Base-by-base conservation (phyloP, 2,797 vertebrate genomes). In the Anguilla obscura region DNA sequence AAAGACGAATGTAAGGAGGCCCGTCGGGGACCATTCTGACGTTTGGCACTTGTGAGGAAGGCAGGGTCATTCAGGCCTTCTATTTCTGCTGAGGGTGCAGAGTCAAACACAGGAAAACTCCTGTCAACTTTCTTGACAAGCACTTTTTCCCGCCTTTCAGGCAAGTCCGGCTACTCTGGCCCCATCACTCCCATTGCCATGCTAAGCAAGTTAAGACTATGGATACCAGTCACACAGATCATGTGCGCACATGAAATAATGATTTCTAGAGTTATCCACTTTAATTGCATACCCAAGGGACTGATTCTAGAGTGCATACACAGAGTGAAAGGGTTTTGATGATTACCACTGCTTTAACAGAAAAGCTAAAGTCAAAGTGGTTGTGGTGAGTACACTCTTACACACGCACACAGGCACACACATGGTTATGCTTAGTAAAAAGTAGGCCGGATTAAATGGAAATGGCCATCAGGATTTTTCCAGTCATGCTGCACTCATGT, bases 51-150 rank as follows among this genome's bases (percentile, higher is more conserved):
- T 84, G 60, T 4, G 30, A 54, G 66, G 80, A 85, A 74, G 40
- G 76, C 45, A 45, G 85, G 60, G 82, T 79, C 66, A 86, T 58
- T 89, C 69, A 86, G 50, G 79, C 88, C 69, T 88, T 33, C 54
- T 40, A 60, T 33, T 88, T 89, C 86, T 86, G 89, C 90, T 88
- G 85, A 87, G 40, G 82, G 76, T 88, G 87, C 86, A 60, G 87
- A 89, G 76, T 88, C 85, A 48, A 80, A 79, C 80, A 85, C 66
- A 33, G 69, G 69, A 79, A 48, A 18, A 52, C 27, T 85, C 87
- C 48, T 54, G 87, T 87, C 71, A 87, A 60, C 88, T 87, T 76
- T 86, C 58, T 85, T 24, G 83, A 58, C 30, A 88, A 86, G 74
- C 45, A 87, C 69, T 87, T 85, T 85, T 85, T 33, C 16, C 12